Conservation (phyloP, 1,140 invertebrate genomes). For the Thalassaphorura encarpata region DNA sequence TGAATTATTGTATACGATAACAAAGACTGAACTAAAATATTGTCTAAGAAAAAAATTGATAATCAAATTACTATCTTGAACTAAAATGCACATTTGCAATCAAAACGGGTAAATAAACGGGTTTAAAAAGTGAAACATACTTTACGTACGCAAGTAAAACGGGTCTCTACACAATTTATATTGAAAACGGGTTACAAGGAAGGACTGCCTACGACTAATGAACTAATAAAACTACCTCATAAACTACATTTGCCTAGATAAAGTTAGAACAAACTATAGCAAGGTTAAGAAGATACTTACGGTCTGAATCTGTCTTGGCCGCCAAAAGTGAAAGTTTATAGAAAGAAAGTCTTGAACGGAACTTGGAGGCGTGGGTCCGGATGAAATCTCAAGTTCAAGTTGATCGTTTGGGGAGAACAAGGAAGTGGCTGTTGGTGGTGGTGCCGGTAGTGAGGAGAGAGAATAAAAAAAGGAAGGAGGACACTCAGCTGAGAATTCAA, state of each 20-base stretch:
- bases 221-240: background rate
- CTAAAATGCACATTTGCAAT: too few species aligned
- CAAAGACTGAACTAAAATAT: background rate
- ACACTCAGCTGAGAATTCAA: constrained; percentile 9
- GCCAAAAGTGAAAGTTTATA: background rate
- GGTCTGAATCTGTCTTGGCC: background rate
- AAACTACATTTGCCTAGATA: background rate
- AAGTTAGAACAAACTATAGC: background rate
- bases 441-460: background rate
- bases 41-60: too few species aligned
- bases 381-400: background rate
- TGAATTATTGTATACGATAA: background rate
- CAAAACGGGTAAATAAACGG: too few species aligned
- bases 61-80: too few species aligned
- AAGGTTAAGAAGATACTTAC: background rate
- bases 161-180: too few species aligned
- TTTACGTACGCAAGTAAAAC: too few species aligned
- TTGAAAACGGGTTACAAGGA: too few species aligned
- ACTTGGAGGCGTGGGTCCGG: background rate
- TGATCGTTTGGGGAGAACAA: background rate
- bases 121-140: too few species aligned
- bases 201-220: background rate
- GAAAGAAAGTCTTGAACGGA: background rate
- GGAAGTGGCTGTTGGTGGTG: background rate
- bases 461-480: constrained; percentile 2